Evolutionary conservation across 2,797 vertebrate species (phyloP), one percentile per base, ranked within the genome.

Genomic region (Anisognathus igniventris): DNA sequence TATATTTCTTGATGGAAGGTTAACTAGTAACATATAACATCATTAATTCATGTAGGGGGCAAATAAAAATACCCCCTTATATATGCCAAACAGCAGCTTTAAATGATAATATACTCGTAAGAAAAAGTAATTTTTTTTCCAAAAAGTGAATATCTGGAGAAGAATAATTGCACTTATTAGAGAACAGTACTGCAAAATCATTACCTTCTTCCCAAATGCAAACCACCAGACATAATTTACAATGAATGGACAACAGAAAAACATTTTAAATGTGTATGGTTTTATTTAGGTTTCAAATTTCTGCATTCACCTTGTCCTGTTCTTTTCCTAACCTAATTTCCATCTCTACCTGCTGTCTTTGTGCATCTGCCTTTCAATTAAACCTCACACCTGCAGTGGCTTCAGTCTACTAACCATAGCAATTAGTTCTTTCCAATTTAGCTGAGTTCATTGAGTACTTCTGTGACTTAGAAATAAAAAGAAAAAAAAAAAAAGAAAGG

Each of bases 291-390:
- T 61, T 92, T 80, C n/a, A 77, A 35, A 77, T 67, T 89, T 87
- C 50, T 83, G 28, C 47, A 67, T 74, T 91, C 68, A 77, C 65
- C 88, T 96, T 94, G 65, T n/a, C 42, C 25, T 80, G 50, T 75
- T 95, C 25, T 16, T 87, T 92, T 77, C 28, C 39, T 75, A 91
- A 78, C 42, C 57, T 88, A 44, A 93, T 96, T 94, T 93, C 57
- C 44, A 83, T 62, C 28, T 85, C 65, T 87, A 65, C 78, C 72
- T 95, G 78, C 86, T 94, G 84, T 85, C 75, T 77, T 90, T 85
- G 75, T 78, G 33, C 65, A 87, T 92, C 86, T 93, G 92, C 72
- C 30, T 92, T 79, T 70, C 80, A 85, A 40, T 92, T 94, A 95
- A 93, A 87, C 16, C 42, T 77, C 76, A 90, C 51, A 86, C 66